These are phyloP conservation scores for Diachasmimorpha longicaudata DNA, from an alignment of 1,140 invertebrate genomes.

Conservation along the genomic window DNA sequence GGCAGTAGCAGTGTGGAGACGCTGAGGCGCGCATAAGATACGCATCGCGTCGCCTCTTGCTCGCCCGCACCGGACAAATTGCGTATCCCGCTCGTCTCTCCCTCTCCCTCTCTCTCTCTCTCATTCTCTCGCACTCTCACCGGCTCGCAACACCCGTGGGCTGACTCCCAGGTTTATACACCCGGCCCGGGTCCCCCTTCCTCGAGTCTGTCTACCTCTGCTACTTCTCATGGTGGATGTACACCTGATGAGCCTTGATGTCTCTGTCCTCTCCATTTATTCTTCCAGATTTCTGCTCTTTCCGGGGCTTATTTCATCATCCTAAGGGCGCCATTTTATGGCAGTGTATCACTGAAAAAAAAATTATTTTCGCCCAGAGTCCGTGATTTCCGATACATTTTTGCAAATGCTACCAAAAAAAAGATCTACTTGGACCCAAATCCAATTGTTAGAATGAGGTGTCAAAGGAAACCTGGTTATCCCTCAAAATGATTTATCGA, in stretches of 20 bases:
- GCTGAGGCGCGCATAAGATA: slow-evolving; percentile 49
- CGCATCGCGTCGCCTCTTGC: slow-evolving; percentile 27
- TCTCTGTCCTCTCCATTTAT: not conserved
- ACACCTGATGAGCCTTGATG: slow-evolving; percentile 6
- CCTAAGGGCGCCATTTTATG: too few relatives aligned
- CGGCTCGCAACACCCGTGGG: not conserved
- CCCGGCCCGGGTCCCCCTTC: not conserved
- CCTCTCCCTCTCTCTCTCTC: not conserved
- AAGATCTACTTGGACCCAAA: too few relatives aligned
- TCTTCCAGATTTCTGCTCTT: not conserved
- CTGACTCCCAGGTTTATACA: not conserved
- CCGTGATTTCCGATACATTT: too few relatives aligned
- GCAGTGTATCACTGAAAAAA: too few relatives aligned
- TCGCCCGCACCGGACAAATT: slow-evolving; percentile 5
- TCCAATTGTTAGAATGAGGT: too few relatives aligned
- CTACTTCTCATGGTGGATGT: not conserved
- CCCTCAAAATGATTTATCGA: too few relatives aligned
- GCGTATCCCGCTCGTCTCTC: not conserved
- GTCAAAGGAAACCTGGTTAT: too few relatives aligned
- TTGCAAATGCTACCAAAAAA: too few relatives aligned
- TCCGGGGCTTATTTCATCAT: too few relatives aligned
- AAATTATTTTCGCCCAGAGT: too few relatives aligned
- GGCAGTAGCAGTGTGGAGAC: slow-evolving; percentile 41
- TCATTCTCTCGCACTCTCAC: not conserved
- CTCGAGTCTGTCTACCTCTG: not conserved